Evolutionary conservation across 2,113 vertebrate species (phyloP).

Genomic region (Patagioenas fasciata): DNA sequence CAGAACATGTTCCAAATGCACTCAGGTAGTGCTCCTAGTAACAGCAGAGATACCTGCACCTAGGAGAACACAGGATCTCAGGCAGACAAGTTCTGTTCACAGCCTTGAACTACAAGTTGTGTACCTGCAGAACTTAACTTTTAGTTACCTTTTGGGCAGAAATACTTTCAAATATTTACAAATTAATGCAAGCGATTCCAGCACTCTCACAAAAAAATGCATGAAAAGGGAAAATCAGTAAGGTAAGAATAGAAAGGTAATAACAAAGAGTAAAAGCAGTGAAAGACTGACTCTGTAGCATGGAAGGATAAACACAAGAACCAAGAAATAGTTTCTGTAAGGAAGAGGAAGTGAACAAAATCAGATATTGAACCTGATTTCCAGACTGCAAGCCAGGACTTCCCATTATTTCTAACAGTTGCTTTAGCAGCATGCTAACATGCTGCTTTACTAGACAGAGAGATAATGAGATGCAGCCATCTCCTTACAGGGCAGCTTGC

Average conservation of each 20-base stretch:
- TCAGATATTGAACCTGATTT: background rate
- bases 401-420: background rate
- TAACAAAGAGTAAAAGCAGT: background rate
- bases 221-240: background rate
- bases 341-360: background rate
- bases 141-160: background rate
- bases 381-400: background rate
- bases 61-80: background rate
- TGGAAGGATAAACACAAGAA: background rate
- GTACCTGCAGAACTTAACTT: background rate
- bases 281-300: background rate
- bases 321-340: background rate
- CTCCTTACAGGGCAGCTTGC: background rate
- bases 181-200: background rate
- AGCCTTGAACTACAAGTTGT: background rate
- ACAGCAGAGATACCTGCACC: background rate
- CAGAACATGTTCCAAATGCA: background rate
- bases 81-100: background rate
- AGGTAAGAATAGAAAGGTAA: background rate
- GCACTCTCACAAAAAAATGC: background rate
- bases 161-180: background rate
- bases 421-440: too few relatives aligned
- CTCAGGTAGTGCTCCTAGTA: conserved; percentile 8
- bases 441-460: background rate
- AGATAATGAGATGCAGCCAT: background rate